phyloP scores from a whole-genome alignment of 2,888 invertebrate species.

The Koerneria pararmatus region DNA sequence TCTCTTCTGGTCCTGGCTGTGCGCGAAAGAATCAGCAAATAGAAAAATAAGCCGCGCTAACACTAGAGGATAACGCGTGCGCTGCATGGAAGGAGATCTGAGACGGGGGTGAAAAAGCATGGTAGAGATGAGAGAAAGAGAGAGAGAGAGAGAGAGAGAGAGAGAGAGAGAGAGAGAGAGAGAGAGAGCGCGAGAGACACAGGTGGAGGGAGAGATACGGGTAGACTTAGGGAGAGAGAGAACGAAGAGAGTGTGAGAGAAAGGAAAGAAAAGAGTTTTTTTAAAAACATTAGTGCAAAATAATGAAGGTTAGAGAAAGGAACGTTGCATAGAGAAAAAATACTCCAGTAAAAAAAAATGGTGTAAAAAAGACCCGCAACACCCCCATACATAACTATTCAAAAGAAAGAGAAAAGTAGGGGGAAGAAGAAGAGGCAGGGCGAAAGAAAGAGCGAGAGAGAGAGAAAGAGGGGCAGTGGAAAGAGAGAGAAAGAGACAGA shows the following conservation, averaged over 20 bases:
- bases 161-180: neutral
- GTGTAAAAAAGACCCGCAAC: neutral
- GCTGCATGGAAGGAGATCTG: too few species aligned
- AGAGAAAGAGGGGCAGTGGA: too few species aligned
- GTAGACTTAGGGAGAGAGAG: neutral
- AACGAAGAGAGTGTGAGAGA: constrained; percentile 6
- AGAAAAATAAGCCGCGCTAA: too few species aligned
- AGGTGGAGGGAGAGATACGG: neutral
- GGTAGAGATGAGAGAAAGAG: neutral
- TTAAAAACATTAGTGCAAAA: too few species aligned
- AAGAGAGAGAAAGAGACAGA: too few species aligned
- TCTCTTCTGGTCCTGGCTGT: too few species aligned
- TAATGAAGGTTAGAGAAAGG: too few species aligned
- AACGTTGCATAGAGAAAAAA: too few species aligned
- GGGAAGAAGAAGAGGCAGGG: neutral
- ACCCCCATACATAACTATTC: neutral
- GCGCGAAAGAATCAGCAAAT: too few species aligned
- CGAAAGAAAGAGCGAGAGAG: neutral
- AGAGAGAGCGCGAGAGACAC: neutral
- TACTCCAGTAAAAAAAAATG: constrained; percentile 4
- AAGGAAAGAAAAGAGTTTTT: too few species aligned
- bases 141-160: neutral
- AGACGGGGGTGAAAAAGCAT: too few species aligned
- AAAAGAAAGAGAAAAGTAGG: neutral
- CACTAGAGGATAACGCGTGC: too few species aligned